Base-by-base conservation (phyloP, 1,140 invertebrate species). In the Tachypleus tridentatus region DNA sequence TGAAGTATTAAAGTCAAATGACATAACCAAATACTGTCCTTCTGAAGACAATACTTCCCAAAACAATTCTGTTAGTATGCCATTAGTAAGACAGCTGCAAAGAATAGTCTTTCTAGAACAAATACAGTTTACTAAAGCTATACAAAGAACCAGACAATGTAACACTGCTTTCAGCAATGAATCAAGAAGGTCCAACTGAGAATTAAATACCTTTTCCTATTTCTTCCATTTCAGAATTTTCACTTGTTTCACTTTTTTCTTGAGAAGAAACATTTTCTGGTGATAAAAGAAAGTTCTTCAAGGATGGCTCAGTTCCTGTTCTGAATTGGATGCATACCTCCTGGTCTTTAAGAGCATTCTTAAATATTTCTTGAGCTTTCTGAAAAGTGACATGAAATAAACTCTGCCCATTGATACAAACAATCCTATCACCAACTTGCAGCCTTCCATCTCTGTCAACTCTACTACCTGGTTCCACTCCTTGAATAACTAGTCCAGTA, bases 391-490 rank as follows among this genome's bases (percentile, higher is more conserved):
- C 82, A 71, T 83, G 80, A 7, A 85, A 73, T 7, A 94, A 77
- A 76, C 84, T 85, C 60, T 84, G 82, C 4, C 87, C 88, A 75
- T 95, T 94, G 70, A 96, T 93, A 75, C 89, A 88, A 3, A 93
- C 79, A 63, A 96, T 93, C 65, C 85, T 83, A 78, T 95, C 92
- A 50, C 86, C 83, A 7, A 88, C 80, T 58, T 84, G 80, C 29
- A 95, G 81, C 53, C 89, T 80, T 2, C 91, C 91, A 76, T 91
- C 87, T 57, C 84, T 80, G 68, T 87, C 84, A 49, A 93, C 87
- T 58, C 88, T 78, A 52, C 91, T 89, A 60, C 86, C 87, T 0
- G 85, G 83, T 75, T 94, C 90, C 50, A 95, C 89, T 49, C 87
- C 85, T 77, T 93, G 89, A 9, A 95, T 88, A 58, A 89, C 76